phyloP scores from a whole-genome alignment of 2,797 vertebrate genomes.

The Peromyscus melanophrys region DNA sequence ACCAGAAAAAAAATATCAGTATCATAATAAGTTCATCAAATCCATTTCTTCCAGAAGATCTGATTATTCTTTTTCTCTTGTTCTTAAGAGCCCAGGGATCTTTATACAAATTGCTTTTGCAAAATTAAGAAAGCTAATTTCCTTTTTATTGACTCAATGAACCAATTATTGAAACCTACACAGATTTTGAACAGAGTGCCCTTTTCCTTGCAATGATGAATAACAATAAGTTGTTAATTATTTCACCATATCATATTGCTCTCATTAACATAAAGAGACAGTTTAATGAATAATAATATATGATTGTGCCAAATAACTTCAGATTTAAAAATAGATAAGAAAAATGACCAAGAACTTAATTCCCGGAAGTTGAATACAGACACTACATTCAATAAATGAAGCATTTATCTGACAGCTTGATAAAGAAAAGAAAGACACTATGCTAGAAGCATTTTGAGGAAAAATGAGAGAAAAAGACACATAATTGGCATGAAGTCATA shows the following conservation, averaged over 20 bases:
- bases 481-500: not conserved
- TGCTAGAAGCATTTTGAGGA: not conserved
- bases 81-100: conserved; percentile 6
- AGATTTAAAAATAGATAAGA: conserved; percentile 63
- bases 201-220: conserved; percentile 11
- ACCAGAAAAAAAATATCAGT: too few relatives aligned
- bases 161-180: conserved; percentile 12
- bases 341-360: conserved; percentile 29
- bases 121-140: conserved; percentile 51
- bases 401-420: not conserved
- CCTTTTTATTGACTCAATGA: conserved; percentile 39
- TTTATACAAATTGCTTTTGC: conserved; percentile 42
- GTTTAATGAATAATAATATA: conserved; percentile 18
- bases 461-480: not conserved
- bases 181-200: conserved; percentile 27
- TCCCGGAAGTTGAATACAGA: conserved; percentile 24
- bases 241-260: conserved; percentile 64
- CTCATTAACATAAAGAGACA: conserved; percentile 20
- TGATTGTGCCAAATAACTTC: conserved; percentile 36
- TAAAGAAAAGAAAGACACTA: not conserved
- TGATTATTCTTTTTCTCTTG: conserved; percentile 41
- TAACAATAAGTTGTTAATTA: conserved; percentile 67
- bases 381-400: not conserved
- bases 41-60: conserved; percentile 11
- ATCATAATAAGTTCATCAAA: conserved; percentile 47